Evolutionary conservation across 1,140 invertebrate genomes (phyloP), one percentile per base, ranked within the genome.

Genomic region (Drosophila sucinea): DNA sequence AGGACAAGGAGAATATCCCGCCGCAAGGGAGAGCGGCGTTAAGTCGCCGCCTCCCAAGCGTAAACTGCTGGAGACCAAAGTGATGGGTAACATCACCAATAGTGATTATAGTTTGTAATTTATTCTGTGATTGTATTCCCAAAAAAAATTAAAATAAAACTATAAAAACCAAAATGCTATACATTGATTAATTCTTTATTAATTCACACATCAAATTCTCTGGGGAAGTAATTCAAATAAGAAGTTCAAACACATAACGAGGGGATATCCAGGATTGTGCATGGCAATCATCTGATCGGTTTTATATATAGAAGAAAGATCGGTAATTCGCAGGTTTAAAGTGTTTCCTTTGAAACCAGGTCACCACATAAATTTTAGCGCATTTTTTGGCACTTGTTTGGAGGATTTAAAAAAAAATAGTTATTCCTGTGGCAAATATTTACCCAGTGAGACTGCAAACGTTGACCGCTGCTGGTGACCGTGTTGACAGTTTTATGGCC

Each of bases 1-100:
- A 80, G 1, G 76, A 80, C 55, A 89, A 83, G 54, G 84, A 80
- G n/a, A 60, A 66, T 8, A 57, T 70, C 41, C 62, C 93, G 93
- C 27, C 67, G 2, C 35, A 60, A 1, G 11, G 4, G 60, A 70
- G 0, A 38, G 11, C 10, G 7, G 7, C 7, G 77, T 81, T 17
- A 81, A 78, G 61, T 74, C 69, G 0, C n/a, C 6, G 0, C 60
- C 83, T 0, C 6, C 6, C 5, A 86, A 86, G 55, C 65, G 83
- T 0, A 89, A 89, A 27, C 41, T 86, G 5, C 70, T 73, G 1
- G 84, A 87, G 72, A 79, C 79, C 1, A 83, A 77, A 1, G 79
- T 86, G 1, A 55, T 83, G 7, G 69, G 79, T 44, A 79, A 82
- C 55, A 17, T 17, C 17, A 17, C 2, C 35, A 38, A 38, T 3